Conservation (phyloP, 2,888 invertebrate species). For the Melieria picta region DNA sequence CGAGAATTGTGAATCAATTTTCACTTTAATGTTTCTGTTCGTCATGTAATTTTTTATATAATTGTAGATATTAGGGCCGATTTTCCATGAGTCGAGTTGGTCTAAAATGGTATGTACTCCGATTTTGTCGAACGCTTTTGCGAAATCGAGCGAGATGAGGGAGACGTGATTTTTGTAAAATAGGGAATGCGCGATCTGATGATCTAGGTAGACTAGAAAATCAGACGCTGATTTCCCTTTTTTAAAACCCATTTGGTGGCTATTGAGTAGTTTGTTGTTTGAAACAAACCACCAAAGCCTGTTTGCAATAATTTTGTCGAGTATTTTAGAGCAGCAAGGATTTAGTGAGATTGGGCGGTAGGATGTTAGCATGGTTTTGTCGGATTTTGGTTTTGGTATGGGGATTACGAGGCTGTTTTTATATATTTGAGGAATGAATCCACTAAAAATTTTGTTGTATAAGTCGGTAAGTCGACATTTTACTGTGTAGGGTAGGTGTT, state of each 20-base stretch:
- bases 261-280: constrained; percentile 25
- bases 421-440: constrained; percentile 27
- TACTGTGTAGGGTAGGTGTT: not conserved
- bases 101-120: constrained; percentile 33
- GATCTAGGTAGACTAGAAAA: not conserved
- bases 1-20: constrained; percentile 14
- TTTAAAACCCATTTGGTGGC: constrained; percentile 28
- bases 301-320: constrained; percentile 27
- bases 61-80: constrained; percentile 27
- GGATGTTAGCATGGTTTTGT: constrained; percentile 23
- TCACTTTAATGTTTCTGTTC: constrained; percentile 27
- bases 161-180: constrained; percentile 14
- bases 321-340: constrained; percentile 3
- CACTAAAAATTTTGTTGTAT: constrained; percentile 25
- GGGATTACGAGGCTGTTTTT: constrained; percentile 29
- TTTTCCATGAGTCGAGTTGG: constrained; percentile 15
- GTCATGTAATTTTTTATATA: constrained; percentile 23
- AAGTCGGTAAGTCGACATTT: constrained; percentile 8
- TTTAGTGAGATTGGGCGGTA: constrained; percentile 35
- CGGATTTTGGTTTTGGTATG: constrained; percentile 21
- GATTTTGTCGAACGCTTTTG: constrained; percentile 40
- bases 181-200: not conserved
- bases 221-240: constrained; percentile 10
- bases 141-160: constrained; percentile 36
- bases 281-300: constrained; percentile 31